Conservation (phyloP, 2,113 vertebrate genomes). For the Eclectus roratus region DNA sequence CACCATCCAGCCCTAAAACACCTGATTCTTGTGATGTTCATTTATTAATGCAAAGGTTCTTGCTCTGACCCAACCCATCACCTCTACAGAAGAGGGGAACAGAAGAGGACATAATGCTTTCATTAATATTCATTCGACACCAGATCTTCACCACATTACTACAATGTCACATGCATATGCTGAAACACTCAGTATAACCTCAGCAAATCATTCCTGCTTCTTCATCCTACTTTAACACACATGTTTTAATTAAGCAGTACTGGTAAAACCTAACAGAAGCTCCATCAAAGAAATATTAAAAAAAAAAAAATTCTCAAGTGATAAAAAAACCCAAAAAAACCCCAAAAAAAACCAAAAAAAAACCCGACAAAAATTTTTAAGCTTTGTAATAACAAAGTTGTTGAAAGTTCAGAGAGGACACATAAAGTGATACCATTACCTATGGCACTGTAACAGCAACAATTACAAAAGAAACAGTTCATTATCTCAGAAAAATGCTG, state of each 20-base stretch:
- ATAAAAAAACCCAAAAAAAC: background rate
- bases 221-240: background rate
- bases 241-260: background rate
- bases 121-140: no score
- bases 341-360: background rate
- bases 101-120: accelerated
- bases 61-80: background rate
- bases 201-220: background rate
- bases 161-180: background rate
- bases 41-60: background rate
- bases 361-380: background rate
- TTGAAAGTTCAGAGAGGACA: background rate
- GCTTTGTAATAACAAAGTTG: background rate
- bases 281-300: background rate
- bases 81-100: background rate
- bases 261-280: background rate
- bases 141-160: background rate
- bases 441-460: background rate
- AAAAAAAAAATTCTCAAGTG: background rate
- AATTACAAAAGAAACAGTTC: background rate
- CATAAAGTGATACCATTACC: background rate
- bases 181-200: background rate
- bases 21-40: background rate
- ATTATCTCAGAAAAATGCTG: background rate
- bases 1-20: background rate